These are phyloP conservation scores for Chrysina gloriosa DNA, from an alignment of 2,888 invertebrate species.

Conservation along the genomic window DNA sequence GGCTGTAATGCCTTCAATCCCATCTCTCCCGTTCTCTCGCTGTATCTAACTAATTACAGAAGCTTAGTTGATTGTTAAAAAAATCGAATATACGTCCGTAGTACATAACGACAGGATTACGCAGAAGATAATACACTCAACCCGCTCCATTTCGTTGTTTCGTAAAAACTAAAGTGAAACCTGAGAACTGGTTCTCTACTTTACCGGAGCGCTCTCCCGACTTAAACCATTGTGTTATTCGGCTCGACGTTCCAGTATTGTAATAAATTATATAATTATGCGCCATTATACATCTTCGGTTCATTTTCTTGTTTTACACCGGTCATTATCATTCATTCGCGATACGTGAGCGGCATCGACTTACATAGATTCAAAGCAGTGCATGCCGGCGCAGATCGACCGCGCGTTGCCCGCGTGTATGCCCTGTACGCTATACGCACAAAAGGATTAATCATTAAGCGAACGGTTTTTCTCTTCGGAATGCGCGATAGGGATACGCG, in stretches of 20 bases:
- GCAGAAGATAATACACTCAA: too few relatives aligned
- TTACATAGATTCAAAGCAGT: constrained; percentile 16
- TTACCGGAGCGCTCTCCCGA: not conserved
- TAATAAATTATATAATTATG: constrained; percentile 30
- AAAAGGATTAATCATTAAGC: constrained; percentile 12
- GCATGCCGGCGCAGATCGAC: not conserved
- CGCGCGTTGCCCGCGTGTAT: not conserved
- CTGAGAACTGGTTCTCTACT: not conserved
- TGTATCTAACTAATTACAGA: too few relatives aligned
- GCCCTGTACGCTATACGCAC: too few relatives aligned
- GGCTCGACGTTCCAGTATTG: constrained; percentile 3
- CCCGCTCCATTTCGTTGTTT: too few relatives aligned
- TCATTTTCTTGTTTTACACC: constrained; percentile 22
- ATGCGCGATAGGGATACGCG: constrained; percentile 4
- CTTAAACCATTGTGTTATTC: constrained; percentile 9
- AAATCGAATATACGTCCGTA: too few relatives aligned
- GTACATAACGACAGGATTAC: too few relatives aligned
- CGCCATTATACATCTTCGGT: constrained; percentile 10
- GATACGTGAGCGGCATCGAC: constrained; percentile 10
- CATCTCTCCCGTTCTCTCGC: too few relatives aligned
- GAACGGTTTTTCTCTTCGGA: constrained; percentile 9
- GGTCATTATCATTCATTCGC: constrained; percentile 26
- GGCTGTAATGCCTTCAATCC: too few relatives aligned
- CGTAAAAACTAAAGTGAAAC: not conserved
- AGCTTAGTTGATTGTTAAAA: too few relatives aligned